Percentiles rank a stretch among this genome's conserved stretches.
Evolutionary conservation across 2,113 vertebrate species (phyloP).

Genomic region (Orientallactaga bullata): DNA sequence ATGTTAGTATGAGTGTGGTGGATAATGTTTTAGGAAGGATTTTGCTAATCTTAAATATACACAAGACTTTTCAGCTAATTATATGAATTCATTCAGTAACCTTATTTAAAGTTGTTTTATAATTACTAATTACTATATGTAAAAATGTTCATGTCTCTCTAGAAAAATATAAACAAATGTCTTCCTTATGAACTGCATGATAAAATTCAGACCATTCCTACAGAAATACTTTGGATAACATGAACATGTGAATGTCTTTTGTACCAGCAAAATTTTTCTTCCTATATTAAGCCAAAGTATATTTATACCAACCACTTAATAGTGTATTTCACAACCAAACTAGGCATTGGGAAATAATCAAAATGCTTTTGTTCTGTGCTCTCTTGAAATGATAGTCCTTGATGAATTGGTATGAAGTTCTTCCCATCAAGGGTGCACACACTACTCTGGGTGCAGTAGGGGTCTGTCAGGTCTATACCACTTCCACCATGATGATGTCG

Average conservation of each 20-base stretch:
- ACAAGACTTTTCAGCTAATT: neutral
- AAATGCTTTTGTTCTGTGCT: neutral
- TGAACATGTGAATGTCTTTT: neutral
- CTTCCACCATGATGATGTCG: neutral
- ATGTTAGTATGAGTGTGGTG: neutral
- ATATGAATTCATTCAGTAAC: neutral
- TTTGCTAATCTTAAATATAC: neutral
- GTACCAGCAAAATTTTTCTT: neutral
- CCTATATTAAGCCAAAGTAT: neutral
- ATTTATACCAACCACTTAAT: neutral
- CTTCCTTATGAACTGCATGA: neutral
- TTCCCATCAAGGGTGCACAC: neutral
- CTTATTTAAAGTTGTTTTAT: conserved; percentile 29
- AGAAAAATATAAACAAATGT: neutral
- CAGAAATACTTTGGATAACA: neutral
- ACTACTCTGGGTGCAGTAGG: neutral
- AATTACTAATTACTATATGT: neutral
- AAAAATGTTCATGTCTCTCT: neutral
- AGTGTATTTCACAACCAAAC: neutral
- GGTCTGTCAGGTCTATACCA: neutral
- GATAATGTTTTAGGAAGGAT: neutral
- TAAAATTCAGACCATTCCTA: neutral
- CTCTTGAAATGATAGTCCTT: neutral
- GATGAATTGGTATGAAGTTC: neutral
- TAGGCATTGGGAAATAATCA: neutral